Percentiles rank a stretch among this genome's conserved stretches.
phyloP scores from a whole-genome alignment of 2,113 vertebrate species.

The Antechinus flavipes region DNA sequence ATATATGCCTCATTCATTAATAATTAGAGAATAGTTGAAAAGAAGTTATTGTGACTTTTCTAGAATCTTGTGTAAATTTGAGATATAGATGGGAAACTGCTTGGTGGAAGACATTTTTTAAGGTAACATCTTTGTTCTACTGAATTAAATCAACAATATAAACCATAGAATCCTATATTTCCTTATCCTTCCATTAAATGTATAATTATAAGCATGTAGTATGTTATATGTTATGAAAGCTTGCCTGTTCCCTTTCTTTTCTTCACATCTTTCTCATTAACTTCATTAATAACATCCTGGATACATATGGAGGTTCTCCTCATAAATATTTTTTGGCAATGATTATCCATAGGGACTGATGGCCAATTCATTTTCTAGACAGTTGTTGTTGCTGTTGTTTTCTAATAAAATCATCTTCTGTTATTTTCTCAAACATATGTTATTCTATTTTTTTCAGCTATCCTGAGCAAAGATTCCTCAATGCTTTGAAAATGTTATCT shows the following conservation, averaged over 20 bases:
- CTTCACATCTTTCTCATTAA: neutral
- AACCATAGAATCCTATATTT: neutral
- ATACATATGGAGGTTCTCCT: neutral
- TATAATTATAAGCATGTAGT: neutral
- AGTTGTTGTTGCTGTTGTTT: neutral
- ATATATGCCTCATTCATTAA: neutral
- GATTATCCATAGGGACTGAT: neutral
- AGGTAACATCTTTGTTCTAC: neutral
- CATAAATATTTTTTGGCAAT: neutral
- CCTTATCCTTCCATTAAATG: neutral
- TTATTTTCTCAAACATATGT: neutral
- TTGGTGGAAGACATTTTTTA: neutral
- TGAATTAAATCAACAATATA: neutral
- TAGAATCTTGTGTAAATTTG: neutral
- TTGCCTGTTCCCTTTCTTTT: neutral
- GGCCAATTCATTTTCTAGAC: neutral
- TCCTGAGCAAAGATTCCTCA: neutral
- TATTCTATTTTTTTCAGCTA: neutral
- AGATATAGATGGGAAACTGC: neutral
- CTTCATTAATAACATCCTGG: neutral
- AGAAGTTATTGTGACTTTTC: neutral
- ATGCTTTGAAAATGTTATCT: neutral
- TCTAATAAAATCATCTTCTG: neutral
- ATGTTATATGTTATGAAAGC: neutral
- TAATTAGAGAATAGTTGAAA: neutral